A percentile compares a stretch with the other conserved stretches of the same genome.
Conservation (phyloP, 1,140 invertebrate species). For the Bombus turneri region DNA sequence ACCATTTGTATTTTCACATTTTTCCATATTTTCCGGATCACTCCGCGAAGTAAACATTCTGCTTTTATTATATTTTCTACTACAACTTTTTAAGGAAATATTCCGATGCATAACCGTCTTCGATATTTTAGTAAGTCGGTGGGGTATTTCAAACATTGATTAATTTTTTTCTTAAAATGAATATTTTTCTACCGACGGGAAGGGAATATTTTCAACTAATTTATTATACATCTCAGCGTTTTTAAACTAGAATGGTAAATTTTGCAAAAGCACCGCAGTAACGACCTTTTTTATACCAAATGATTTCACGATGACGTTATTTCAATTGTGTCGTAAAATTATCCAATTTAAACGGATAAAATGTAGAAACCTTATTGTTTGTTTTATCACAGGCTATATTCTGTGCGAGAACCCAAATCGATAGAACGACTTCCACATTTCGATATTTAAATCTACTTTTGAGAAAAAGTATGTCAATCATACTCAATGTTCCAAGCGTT, state of each 20-base stretch:
- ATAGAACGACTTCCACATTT: neutral
- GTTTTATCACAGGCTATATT: neutral
- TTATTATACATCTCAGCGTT: too few relatives aligned
- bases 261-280: neutral
- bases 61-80: too few relatives aligned
- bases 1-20: too few relatives aligned
- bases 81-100: too few relatives aligned
- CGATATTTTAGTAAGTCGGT: too few relatives aligned
- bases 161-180: too few relatives aligned
- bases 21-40: too few relatives aligned
- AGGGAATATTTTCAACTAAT: too few relatives aligned
- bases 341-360: neutral
- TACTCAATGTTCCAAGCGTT: neutral
- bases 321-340: neutral
- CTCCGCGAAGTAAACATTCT: too few relatives aligned
- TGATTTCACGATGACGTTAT: neutral
- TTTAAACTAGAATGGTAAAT: neutral
- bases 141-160: too few relatives aligned
- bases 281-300: neutral
- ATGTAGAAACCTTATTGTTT: neutral
- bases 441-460: slow-evolving; percentile 4
- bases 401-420: neutral
- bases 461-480: slow-evolving; percentile 6
- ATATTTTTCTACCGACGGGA: too few relatives aligned
- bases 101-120: too few relatives aligned